Conservation (phyloP, 2,113 vertebrate genomes). For the Globicephala melas region DNA sequence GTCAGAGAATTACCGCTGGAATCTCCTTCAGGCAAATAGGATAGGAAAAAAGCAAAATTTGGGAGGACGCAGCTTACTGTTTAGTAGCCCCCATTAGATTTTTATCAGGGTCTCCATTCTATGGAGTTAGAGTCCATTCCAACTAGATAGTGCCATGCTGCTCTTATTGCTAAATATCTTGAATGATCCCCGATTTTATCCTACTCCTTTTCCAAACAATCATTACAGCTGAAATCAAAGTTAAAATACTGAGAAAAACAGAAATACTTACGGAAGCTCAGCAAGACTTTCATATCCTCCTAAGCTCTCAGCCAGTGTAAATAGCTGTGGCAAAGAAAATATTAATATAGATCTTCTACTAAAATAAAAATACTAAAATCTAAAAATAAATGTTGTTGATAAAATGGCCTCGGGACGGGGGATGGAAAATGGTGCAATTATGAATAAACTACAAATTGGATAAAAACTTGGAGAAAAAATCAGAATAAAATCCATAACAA, state of each 20-base stretch:
- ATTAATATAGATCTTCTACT: not conserved
- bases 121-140: not conserved
- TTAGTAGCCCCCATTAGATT: not conserved
- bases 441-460: not conserved
- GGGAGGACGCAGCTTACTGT: not conserved
- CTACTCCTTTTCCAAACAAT: not conserved
- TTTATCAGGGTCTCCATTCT: not conserved
- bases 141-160: not conserved
- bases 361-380: constrained; percentile 4
- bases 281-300: constrained; percentile 96
- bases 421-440: not conserved
- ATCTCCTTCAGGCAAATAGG: not conserved
- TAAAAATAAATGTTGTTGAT: constrained; percentile 5
- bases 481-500: not conserved
- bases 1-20: not conserved
- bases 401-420: not conserved
- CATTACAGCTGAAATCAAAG: not conserved
- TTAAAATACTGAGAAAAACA: not conserved
- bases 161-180: not conserved
- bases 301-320: constrained; percentile 92
- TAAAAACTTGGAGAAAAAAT: not conserved
- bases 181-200: not conserved
- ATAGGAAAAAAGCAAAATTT: not conserved
- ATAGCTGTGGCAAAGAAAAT: constrained; percentile 82
- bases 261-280: constrained; percentile 93